A percentile compares a stretch with the other conserved stretches of the same genome.
phyloP scores from a whole-genome alignment of 1,140 invertebrate genomes.

The Cherax destructor region DNA sequence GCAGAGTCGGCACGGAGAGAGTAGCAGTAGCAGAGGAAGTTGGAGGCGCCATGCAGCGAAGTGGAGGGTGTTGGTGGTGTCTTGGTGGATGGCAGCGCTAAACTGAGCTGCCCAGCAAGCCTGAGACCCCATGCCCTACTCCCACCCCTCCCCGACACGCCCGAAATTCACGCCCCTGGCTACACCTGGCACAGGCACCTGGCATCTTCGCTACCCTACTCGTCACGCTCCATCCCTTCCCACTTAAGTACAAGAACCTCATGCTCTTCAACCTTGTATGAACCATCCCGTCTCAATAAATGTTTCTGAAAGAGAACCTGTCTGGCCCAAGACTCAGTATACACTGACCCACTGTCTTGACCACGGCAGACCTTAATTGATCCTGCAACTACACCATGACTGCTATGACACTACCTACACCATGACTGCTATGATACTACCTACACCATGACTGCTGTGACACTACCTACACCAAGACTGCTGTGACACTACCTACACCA shows the following conservation, averaged over 20 bases:
- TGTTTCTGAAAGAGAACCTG: no score
- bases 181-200: not conserved
- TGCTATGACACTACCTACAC: not conserved
- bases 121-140: not conserved
- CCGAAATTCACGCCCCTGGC: conserved; percentile 28
- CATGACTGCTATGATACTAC: not conserved
- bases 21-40: conserved; percentile 17
- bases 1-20: not conserved
- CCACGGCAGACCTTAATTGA: no score
- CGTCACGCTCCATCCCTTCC: not conserved
- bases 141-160: not conserved
- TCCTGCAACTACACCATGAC: no score
- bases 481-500: not conserved
- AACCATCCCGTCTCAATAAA: no score
- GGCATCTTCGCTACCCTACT: not conserved
- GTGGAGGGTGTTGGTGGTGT: conserved; percentile 24
- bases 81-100: conserved; percentile 39
- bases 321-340: no score
- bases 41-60: conserved; percentile 43
- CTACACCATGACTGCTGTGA: not conserved
- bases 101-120: conserved; percentile 30
- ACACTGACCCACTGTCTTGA: no score
- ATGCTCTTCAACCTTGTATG: not conserved
- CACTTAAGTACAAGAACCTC: not conserved
- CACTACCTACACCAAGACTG: not conserved